Evolutionary conservation across 64 coral and sea anemone genomes (phyloP), one percentile per base, ranked within the genome.

Genomic region (Catalaphyllia jardinei): DNA sequence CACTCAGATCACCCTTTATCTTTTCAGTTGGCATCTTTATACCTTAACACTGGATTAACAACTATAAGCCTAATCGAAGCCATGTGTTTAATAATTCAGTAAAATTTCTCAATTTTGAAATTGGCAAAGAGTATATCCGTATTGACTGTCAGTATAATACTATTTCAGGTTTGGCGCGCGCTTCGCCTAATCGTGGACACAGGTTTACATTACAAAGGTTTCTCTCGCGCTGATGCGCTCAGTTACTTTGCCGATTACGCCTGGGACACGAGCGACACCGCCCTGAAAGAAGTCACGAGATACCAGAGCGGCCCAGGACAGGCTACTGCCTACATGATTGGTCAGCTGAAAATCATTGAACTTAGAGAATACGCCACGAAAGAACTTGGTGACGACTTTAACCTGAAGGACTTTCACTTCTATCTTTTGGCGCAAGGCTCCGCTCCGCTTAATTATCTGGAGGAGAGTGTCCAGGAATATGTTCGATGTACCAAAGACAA

Each of bases 251-350:
- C 81, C 31, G 29, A 92, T 0, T 86, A 77, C 55, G 90, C 90
- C 29, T 92, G 90, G 90, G 90, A 92, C 35, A 92, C 81, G 16
- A 76, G 76, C 4, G 90, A 92, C 16, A 62, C 80, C 12, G 90
- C 90, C 25, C 18, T 76, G 4, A 92, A 92, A 62, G 90, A 92
- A 27, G 82, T 92, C 8, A 92, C 90, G 1, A 83, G 90, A 28
- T 92, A 92, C 18, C 90, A 92, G 82, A 92, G 90, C 35, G 82
- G 33, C 16, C 90, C 90, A 14, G 90, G 90, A 50, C 90, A 92
- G 50, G 90, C 90, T 30, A 92, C 90, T 31, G 90, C 90, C 0
- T 92, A 92, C 31, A 92, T 92, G 90, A 86, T 92, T 76, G 90
- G 90, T 63, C 90, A 92, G 46, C 90, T 92, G 8, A 83, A 86